These are phyloP conservation scores for Metaphire vulgaris DNA, from an alignment of 1,140 invertebrate genomes.

Conservation along the genomic window DNA sequence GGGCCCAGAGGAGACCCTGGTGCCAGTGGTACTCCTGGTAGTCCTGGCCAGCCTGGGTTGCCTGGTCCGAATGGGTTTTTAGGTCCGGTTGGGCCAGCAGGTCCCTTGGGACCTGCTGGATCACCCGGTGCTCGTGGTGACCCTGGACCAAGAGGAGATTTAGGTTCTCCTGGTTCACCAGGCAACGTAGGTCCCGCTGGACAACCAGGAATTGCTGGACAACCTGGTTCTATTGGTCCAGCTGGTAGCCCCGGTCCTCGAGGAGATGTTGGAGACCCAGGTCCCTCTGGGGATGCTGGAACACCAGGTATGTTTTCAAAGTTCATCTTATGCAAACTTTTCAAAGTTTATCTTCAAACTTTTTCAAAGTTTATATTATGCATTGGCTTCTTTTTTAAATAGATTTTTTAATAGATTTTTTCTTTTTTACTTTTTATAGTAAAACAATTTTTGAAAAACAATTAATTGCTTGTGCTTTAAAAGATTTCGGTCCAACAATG, in stretches of 20 bases:
- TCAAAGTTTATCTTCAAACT: too few species aligned
- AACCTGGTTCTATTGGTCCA: constrained; percentile 38
- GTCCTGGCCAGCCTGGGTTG: constrained; percentile 40
- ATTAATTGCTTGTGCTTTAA: too few species aligned
- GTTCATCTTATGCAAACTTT: too few species aligned
- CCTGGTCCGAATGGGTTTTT: constrained; percentile 44
- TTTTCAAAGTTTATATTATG: too few species aligned
- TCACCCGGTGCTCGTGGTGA: constrained; percentile 44
- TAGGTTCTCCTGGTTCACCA: constrained; percentile 26
- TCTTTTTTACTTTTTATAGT: too few species aligned
- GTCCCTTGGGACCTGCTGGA: constrained; percentile 40
- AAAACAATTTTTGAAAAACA: too few species aligned
- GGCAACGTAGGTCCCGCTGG: constrained; percentile 39
- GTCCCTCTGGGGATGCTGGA: constrained; percentile 27
- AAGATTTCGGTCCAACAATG: too few species aligned
- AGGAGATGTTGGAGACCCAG: constrained; percentile 34
- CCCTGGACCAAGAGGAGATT: constrained; percentile 27
- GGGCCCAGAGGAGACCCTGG: constrained; percentile 26
- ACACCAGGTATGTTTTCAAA: not conserved
- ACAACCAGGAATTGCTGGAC: constrained; percentile 33
- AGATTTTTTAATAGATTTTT: too few species aligned
- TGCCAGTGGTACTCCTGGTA: constrained; percentile 32
- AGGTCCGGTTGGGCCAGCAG: constrained; percentile 39
- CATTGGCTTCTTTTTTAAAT: too few species aligned
- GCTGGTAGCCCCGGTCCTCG: constrained; percentile 38